phyloP scores from a whole-genome alignment of 1,140 invertebrate genomes.

The Caenorhabditis remanei region DNA sequence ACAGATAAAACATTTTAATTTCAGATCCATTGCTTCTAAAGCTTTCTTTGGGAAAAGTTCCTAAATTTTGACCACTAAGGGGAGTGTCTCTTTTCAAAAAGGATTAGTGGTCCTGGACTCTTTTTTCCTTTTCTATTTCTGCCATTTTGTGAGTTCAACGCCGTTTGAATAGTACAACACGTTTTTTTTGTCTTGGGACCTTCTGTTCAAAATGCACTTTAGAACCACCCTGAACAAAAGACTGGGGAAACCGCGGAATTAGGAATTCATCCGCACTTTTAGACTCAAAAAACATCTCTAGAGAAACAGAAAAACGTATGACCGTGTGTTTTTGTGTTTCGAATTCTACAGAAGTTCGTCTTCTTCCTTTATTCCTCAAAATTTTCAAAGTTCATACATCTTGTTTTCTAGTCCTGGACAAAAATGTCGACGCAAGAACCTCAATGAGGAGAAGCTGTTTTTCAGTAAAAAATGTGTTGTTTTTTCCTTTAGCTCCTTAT shows the following conservation, averaged over 20 bases:
- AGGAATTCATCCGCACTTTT: slow-evolving; percentile 22
- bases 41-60: background rate
- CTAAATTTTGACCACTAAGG: slow-evolving; percentile 1
- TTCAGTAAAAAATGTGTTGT: slow-evolving; percentile 10
- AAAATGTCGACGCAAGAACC: background rate
- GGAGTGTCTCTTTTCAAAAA: slow-evolving; percentile 29
- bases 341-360: background rate
- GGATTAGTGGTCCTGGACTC: slow-evolving; percentile 51
- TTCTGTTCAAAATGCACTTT: slow-evolving; percentile 28
- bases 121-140: background rate
- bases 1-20: background rate
- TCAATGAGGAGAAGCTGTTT: slow-evolving; percentile 40
- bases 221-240: slow-evolving; percentile 15
- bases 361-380: background rate
- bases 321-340: slow-evolving; percentile 14
- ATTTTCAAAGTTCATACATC: slow-evolving; percentile 37
- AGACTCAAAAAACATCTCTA: slow-evolving; percentile 24
- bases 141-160: background rate
- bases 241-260: background rate
- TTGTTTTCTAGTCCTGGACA: slow-evolving; percentile 32
- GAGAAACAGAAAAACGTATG: background rate
- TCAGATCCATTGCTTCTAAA: background rate
- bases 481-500: background rate
- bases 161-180: slow-evolving; percentile 49
- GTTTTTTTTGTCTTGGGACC: slow-evolving; percentile 7